A percentile compares a stretch with the other conserved stretches of the same genome.
These are phyloP conservation scores for Zaprionus lachaisei DNA, from an alignment of 1,140 invertebrate genomes.

Conservation along the genomic window DNA sequence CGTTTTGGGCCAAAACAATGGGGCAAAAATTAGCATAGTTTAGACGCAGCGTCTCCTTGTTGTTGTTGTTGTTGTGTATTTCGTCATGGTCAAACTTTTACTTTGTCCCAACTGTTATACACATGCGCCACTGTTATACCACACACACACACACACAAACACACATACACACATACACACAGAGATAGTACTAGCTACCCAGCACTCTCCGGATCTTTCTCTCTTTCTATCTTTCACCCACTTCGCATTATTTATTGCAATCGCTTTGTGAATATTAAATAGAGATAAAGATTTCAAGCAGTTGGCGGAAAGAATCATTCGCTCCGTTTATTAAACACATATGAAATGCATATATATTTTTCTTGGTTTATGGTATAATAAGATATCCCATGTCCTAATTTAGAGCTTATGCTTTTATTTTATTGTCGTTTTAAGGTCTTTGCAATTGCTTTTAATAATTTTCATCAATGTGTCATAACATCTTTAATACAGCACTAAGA, in stretches of 20 bases:
- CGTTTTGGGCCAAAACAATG: constrained; percentile 31
- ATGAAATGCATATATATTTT: no score
- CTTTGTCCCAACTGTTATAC: constrained; percentile 55
- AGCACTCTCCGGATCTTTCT: background rate
- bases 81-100: constrained; percentile 57
- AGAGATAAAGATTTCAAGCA: background rate
- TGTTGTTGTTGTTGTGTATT: background rate
- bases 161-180: background rate
- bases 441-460: no score
- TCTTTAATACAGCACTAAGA: no score
- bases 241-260: background rate
- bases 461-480: no score
- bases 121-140: constrained; percentile 38
- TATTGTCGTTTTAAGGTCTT: no score
- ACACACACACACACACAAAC: background rate
- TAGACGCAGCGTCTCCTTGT: constrained; percentile 13
- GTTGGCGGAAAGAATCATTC: background rate
- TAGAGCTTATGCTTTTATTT: no score
- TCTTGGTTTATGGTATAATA: no score
- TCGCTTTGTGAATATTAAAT: background rate
- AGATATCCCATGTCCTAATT: no score
- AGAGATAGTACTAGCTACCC: background rate
- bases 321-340: background rate
- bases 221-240: constrained; percentile 11
- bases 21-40: constrained; percentile 60